Base-by-base conservation (phyloP, 2,888 invertebrate species). In the Trissonchulus sp. region DNA sequence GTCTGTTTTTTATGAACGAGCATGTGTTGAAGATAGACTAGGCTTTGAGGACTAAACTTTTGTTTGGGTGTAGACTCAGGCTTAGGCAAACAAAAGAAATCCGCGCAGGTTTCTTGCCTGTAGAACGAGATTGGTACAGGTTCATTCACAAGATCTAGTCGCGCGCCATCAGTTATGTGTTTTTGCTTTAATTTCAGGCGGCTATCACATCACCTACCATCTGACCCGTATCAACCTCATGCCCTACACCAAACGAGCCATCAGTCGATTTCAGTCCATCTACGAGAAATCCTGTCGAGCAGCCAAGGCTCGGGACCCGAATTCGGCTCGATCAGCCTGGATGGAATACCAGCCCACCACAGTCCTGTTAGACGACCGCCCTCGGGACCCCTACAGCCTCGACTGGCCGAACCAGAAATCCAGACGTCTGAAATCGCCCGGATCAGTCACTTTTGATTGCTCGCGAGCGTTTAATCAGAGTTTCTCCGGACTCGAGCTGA, bases 211-310 rank as follows among this genome's bases (percentile, higher is more conserved):
- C 2, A 79, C 79, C 30, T 83, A 83, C 73, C 77, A 79, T 23
- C 74, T 84, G 2, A 72, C 76, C 28, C 60, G 35, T 79, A 87
- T 89, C 31, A 85, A 84, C 15, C 82, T 89, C 8, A 86, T 87
- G 72, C 87, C 88, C 18, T 88, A 88, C 80, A 87, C 86, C 74
- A 77, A 79, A 3, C 84, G 85, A 62, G 85, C 86, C 3, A 87
- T 87, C 0, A 84, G 84, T 71, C 84, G 8, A 23, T 23, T 48
- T 15, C 48, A 48, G 23, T 23, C 48, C 23, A 8, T 15, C 48
- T 48, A 48, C 23, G 48, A 48, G 8, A 8, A 23, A 23, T 15
- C 8, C 48, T 48, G 48, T 23, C n/a, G n/a, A n/a, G n/a, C n/a
- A n/a, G 48, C 8, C 8, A 48, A 48, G 48, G 48, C 48, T 48